Percentiles rank a stretch among this genome's conserved stretches.
These are phyloP conservation scores for Sarcophilus harrisii DNA, from an alignment of 2,797 vertebrate species.

Conservation along the genomic window DNA sequence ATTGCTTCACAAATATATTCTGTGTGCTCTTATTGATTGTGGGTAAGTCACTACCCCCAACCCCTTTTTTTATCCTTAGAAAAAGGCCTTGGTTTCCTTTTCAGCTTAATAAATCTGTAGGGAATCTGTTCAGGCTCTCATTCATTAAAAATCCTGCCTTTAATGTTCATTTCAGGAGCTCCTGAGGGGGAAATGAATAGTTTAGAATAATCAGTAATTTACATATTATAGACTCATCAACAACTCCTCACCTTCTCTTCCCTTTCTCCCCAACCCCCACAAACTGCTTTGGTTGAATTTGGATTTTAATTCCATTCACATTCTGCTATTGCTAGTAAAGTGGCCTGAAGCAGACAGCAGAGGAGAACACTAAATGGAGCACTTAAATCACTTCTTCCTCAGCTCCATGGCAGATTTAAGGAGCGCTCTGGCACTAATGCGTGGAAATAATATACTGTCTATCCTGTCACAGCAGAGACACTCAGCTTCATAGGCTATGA, in stretches of 20 bases:
- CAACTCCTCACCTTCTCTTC: constrained; percentile 64
- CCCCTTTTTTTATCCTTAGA: constrained; percentile 58
- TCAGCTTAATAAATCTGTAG: constrained; percentile 71
- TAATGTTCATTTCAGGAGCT: constrained; percentile 72
- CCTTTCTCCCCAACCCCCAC: neutral
- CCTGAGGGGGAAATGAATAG: constrained; percentile 65
- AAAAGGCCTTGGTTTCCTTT: constrained; percentile 58
- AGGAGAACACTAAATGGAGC: constrained; percentile 81
- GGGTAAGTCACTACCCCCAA: constrained; percentile 67
- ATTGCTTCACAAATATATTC: constrained; percentile 54
- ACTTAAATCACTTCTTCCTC: constrained; percentile 85
- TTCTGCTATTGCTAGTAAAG: constrained; percentile 73
- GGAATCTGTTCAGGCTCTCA: constrained; percentile 59
- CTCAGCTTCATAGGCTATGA: constrained; percentile 83
- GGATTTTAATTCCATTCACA: constrained; percentile 83
- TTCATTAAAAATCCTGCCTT: constrained; percentile 74
- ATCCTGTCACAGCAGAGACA: constrained; percentile 81
- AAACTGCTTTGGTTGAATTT: constrained; percentile 19
- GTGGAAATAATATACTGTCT: constrained; percentile 84
- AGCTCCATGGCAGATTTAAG: constrained; percentile 84
- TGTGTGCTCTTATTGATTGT: constrained; percentile 53
- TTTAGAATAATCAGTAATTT: constrained; percentile 75
- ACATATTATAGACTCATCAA: constrained; percentile 73
- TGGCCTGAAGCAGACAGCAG: constrained; percentile 81
- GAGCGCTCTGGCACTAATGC: constrained; percentile 81